Evolutionary conservation across 2,888 invertebrate genomes (phyloP), one percentile per base, ranked within the genome.

Genomic region (Ellobium chinense): DNA sequence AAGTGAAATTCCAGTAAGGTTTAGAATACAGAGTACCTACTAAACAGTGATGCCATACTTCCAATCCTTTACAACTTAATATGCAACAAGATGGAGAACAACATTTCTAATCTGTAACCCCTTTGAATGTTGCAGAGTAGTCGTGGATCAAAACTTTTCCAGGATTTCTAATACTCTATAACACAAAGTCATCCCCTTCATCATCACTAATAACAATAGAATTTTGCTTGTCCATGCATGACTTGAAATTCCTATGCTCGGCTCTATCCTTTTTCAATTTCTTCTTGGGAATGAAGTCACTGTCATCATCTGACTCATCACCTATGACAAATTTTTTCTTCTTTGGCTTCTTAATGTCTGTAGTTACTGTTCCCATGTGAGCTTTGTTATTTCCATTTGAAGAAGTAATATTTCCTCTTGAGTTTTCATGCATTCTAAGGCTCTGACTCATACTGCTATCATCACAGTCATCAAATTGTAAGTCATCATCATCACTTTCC

Each of bases 401-500:
- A 62, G 29, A 31, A 31, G 4, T 37, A 27, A n/a, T 0, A 21
- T 63, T n/a, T 63, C 36, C 18, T 29, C n/a, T 60, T 65, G 34
- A 5, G 46, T 31, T 24, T 54, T 29, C 34, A 62, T 60, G 18
- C 34, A 18, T 31, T 54, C 36, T 34, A 12, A 29, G 34, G 31
- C 54, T 68, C 62, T 60, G 18, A 37, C 63, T 72, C 7, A 46
- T 37, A 63, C 18, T 74, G 7, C 66, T 56, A 56, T 77, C 77
- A 69, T 77, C 77, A 18, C 27, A 36, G 60, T 77, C 77, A 37
- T 69, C 77, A 77, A 77, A 77, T 12, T 76, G 65, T 24, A 76
- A 66, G 21, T 54, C 36, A 66, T 36, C 27, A 9, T 62, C 34
- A 31, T 54, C 66, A n/a, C 9, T 29, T 12, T 74, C 56, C 21